Base-by-base conservation (phyloP, 23 tunicate genomes). In the Pegea sp. region DNA sequence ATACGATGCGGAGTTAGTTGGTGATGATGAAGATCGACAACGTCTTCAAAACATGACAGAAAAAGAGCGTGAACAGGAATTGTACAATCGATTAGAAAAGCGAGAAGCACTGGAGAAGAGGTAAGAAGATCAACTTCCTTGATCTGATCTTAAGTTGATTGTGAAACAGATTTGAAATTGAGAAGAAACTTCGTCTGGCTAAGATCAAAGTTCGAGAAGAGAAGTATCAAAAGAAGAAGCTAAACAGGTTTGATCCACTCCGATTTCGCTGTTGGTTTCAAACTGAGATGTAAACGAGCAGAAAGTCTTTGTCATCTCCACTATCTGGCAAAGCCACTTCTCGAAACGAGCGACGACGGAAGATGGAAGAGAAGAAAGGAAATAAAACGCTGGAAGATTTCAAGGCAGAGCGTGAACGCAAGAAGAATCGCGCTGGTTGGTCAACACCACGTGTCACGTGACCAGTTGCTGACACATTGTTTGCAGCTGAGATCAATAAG, bases 101-200 rank as follows among this genome's bases (percentile, higher is more conserved):
- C 63, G 95, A 26, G 95, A 84, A 74, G 95, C 95, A 5, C 52
- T 84, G 34, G 84, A 84, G 60, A 84, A 84, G 63, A 58, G 95
- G 79, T 72, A 3, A 48, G 52, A 51, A 13, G 20, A 16, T 16
- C 19, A 20, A 18, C 13, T 20, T 18, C 22, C 22, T 50, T 18
- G 7, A 51, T 18, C 22, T 51, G 19, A 51, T 51, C 19, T 16
- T 20, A 16, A 51, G 20, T 51, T 11, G 7, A 51, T 16, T 6
- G 8, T 16, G 7, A 11, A 11, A 16, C 23, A 72, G 79, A 46
- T 84, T 84, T 58, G 95, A 84, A 68, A 84, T 84, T 51, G 95
- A 84, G 56, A 84, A 84, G 66, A 84, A 84, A 53, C 62, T 84
- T 5, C 32, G 76, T 27, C 71, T 84, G n/a, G 84, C 81, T 11